Percentiles rank a stretch among this genome's conserved stretches.
Evolutionary conservation across 2,797 vertebrate genomes (phyloP).

Genomic region (Emys orbicularis): DNA sequence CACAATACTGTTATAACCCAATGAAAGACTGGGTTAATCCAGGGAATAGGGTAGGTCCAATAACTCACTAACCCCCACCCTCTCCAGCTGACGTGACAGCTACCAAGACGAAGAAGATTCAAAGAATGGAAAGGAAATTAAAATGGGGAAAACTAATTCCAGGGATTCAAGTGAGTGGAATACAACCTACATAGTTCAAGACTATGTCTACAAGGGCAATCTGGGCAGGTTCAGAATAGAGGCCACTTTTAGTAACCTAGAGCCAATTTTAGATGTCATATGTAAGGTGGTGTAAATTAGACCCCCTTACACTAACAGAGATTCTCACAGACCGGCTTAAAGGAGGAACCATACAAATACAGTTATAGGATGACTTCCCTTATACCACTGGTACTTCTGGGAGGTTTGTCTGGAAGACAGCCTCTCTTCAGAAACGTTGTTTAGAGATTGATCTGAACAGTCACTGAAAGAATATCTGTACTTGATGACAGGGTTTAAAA

Average conservation of each 20-base stretch:
- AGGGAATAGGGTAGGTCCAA: neutral
- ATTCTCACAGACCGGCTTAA: neutral
- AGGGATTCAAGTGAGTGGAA: neutral
- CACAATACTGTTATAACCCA: neutral
- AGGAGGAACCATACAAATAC: neutral
- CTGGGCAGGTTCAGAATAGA: neutral
- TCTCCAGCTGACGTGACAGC: neutral
- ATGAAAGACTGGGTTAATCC: neutral
- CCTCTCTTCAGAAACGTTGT: too few species aligned
- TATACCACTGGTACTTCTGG: too few species aligned
- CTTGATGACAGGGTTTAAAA: too few species aligned
- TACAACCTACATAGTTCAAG: neutral
- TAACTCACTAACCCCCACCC: neutral
- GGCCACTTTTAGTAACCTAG: neutral
- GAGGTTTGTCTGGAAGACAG: too few species aligned
- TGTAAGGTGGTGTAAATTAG: too few species aligned
- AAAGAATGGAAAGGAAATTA: neutral
- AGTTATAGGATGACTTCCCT: neutral
- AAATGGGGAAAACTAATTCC: neutral
- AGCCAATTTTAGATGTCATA: too few species aligned
- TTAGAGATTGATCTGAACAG: too few species aligned
- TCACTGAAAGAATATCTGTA: too few species aligned
- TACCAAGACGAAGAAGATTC: neutral
- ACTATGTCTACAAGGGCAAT: neutral
- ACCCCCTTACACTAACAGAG: too few species aligned